Base-by-base conservation (phyloP, 2,888 invertebrate genomes). In the Caenorhabditis sulstoni region DNA sequence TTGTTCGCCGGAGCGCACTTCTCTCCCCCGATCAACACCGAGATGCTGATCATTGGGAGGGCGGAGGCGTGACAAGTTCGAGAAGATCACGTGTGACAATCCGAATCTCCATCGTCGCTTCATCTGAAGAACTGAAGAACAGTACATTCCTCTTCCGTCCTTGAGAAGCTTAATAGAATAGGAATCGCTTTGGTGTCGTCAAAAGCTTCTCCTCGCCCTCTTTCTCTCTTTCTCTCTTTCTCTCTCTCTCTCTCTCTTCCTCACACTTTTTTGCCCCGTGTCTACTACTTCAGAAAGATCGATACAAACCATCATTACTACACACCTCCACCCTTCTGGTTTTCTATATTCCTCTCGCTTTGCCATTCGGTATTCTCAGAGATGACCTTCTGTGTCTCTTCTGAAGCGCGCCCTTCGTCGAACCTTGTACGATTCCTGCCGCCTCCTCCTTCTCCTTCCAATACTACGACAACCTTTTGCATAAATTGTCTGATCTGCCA, bases 221-320 rank as follows among this genome's bases (percentile, higher is more conserved):
- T 74, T 45, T 67, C 71, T 37, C 29, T 49, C 62, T 22, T 45
- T 11, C 41, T 41, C 41, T 41, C 41, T 14, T 11, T 41, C 41
- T 41, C 41, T 35, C 35, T 22, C 16, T 41, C 52, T 37, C 65
- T 37, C 52, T 62, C 55, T 37, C 37, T 52, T 44, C 29, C 18
- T 39, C 12, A 39, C 53, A 11, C 12, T 20, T 22, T 61, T 23
- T 47, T 35, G 22, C 49, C 22, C 50, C 47, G 53, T n/a, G n/a
- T 29, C 29, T 3, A 5, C 29, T 29, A 29, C 29, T 29, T 29
- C 29, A 29, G 29, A 29, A 47, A 35, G 23, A 47, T 61, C 61
- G 39, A 18, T 37, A 53, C 37, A 53, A n/a, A 37, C 35, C 53
- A 53, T 35, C 29, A 53, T 53, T 53, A 53, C 49, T 58, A 44